Base-by-base conservation (phyloP, 2,888 invertebrate genomes). In the Sepioteuthis lessoniana region DNA sequence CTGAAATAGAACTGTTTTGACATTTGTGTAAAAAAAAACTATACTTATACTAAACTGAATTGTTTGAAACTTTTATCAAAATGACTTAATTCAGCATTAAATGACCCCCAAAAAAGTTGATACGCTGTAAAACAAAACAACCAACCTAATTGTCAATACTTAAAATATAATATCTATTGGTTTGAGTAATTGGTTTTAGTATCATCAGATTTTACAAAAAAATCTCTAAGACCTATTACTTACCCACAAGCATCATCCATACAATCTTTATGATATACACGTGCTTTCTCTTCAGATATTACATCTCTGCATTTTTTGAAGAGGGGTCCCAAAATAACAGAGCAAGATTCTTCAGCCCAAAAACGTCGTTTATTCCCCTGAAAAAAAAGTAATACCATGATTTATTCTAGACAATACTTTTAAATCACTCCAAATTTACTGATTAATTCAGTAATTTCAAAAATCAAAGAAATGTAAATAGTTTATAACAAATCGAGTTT, bases 271-370 rank as follows among this genome's bases (percentile, higher is more conserved):
- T 95, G 94, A 42, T 93, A 93, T 31, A 46, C 35, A 37, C 16
- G n/a, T 28, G 92, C 92, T 92, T 46, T 92, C 42, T 93, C 94
- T 91, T 94, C 94, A 31, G 94, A 93, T n/a, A 94, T 93, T 60
- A 94, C 94, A 28, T 94, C 93, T 31, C 96, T 91, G 94, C 96
- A 96, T 50, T 94, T 94, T 35, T 93, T 94, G 93, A 95, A 95
- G 93, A 95, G 91, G 37, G 92, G 92, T 28, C 95, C 95, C 47
- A 94, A 94, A 90, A 95, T 95, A 90, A 95, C 94, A 28, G 98
- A 98, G 96, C 99, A 99, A 95, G 98, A 98, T 60, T 98, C 97
- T 13, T 98, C 97, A 0, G 99, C 98, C 98, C 98, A 99, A 38
- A 90, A 93, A 25, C 60, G 50, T 28, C 93, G 93, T 35, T 93